These are phyloP conservation scores for Mus pahari DNA, from an alignment of 2,113 vertebrate genomes.

Conservation along the genomic window DNA sequence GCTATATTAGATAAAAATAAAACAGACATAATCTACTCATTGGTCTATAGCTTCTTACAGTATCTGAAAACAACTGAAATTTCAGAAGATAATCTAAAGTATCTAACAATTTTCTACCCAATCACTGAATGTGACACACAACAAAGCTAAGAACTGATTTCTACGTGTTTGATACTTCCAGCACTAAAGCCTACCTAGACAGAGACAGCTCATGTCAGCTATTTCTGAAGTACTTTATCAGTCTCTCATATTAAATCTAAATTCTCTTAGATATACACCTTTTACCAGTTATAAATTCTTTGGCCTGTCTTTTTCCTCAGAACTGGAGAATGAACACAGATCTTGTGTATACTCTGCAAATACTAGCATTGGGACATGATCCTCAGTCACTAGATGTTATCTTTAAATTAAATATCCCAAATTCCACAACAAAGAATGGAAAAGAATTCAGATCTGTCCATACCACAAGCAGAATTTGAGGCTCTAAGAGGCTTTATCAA, in stretches of 20 bases:
- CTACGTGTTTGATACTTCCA: neutral
- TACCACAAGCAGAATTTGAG: slow-evolving; percentile 96
- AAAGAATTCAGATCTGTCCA: slow-evolving; percentile 99
- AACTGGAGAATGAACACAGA: neutral
- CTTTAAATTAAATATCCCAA: slow-evolving; percentile 2
- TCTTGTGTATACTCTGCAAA: neutral
- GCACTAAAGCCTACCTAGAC: neutral
- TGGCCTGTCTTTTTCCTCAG: neutral
- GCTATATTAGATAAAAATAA: slow-evolving; percentile 86
- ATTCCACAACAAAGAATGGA: slow-evolving; percentile 79
- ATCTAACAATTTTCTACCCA: neutral
- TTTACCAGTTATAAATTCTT: neutral
- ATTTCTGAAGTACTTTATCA: neutral
- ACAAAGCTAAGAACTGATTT: neutral
- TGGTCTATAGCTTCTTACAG: neutral
- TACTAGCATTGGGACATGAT: neutral
- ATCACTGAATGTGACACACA: neutral
- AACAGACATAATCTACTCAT: slow-evolving; percentile 51
- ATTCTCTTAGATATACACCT: neutral
- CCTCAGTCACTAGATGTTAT: neutral
- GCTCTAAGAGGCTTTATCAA: slow-evolving; percentile 96
- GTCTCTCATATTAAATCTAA: neutral
- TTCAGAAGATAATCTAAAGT: neutral
- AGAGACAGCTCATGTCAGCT: neutral
- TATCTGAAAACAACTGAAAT: slow-evolving; percentile 31